Evolutionary conservation across 1,140 invertebrate genomes (phyloP).

Genomic region (Drosophila pseudoananassae): DNA sequence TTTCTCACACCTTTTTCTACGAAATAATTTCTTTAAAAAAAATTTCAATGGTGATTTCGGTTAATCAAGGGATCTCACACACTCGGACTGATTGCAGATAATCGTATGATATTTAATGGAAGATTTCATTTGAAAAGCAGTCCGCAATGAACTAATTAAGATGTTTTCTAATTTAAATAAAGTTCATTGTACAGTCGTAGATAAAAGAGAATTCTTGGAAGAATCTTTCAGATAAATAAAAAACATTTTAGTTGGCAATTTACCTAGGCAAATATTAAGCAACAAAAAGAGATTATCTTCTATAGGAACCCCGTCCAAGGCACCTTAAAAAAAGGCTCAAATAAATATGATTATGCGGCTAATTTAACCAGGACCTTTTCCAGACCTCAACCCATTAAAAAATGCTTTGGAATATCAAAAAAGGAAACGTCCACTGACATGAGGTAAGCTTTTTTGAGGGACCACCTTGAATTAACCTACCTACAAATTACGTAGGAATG

Average conservation of each 20-base stretch:
- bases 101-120: constrained; percentile 29
- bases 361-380: constrained; percentile 55
- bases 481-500: constrained; percentile 66
- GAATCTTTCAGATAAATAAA: background rate
- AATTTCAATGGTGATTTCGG: constrained; percentile 58
- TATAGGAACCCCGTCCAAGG: constrained; percentile 8
- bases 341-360: constrained; percentile 69
- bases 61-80: constrained; percentile 18
- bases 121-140: constrained; percentile 22
- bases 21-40: constrained; percentile 69
- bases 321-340: constrained; percentile 21
- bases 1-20: constrained; percentile 82
- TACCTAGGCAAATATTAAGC: constrained; percentile 54
- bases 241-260: constrained; percentile 40
- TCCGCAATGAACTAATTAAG: background rate
- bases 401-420: constrained; percentile 5
- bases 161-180: background rate
- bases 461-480: constrained; percentile 77
- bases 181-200: background rate
- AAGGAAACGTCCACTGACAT: constrained; percentile 16
- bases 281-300: background rate
- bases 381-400: constrained; percentile 27
- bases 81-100: constrained; percentile 23
- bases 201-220: background rate
- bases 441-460: constrained; percentile 30